Conservation (phyloP, 2,113 vertebrate species). For the Alligator mississippiensis region DNA sequence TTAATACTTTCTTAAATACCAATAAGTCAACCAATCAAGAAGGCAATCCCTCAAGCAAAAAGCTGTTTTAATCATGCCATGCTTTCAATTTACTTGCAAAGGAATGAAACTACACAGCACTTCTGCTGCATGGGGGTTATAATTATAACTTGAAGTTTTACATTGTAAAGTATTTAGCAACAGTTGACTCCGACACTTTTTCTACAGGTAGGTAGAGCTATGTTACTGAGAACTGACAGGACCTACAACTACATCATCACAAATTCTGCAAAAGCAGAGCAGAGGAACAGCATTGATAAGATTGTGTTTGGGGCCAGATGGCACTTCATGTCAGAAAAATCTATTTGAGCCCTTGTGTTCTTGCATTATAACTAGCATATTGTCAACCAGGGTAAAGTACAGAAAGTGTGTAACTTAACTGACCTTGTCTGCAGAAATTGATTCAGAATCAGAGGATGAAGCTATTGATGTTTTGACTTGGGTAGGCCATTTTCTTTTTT, state of each 20-base stretch:
- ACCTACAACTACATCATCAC: slow-evolving; percentile 28
- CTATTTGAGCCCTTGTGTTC: slow-evolving; percentile 63
- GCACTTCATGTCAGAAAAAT: slow-evolving; percentile 58
- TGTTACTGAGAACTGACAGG: slow-evolving; percentile 51
- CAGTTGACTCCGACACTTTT: slow-evolving; percentile 21
- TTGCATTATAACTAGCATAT: slow-evolving; percentile 52
- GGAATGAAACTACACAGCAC: not conserved
- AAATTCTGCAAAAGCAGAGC: slow-evolving; percentile 48
- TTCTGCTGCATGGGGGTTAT: not conserved
- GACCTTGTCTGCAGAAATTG: slow-evolving; percentile 43
- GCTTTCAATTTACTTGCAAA: not conserved
- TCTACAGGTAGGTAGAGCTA: slow-evolving; percentile 21
- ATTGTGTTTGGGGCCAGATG: slow-evolving; percentile 50
- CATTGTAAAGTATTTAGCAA: slow-evolving; percentile 13
- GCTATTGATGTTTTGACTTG: slow-evolving; percentile 31
- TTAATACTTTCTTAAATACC: not conserved
- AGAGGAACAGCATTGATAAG: slow-evolving; percentile 49
- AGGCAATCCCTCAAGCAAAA: not conserved
- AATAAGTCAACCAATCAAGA: not conserved
- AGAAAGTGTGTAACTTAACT: slow-evolving; percentile 52
- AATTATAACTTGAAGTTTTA: slow-evolving; percentile 37
- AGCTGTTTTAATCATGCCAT: slow-evolving; percentile 28
- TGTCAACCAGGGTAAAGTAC: slow-evolving; percentile 47
- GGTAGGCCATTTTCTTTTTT: slow-evolving; percentile 2
- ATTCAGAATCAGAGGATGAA: slow-evolving; percentile 32